Percentiles rank a stretch among this genome's conserved stretches.
phyloP scores from a whole-genome alignment of 2,888 invertebrate genomes.

The Lasioglossum vierecki region DNA sequence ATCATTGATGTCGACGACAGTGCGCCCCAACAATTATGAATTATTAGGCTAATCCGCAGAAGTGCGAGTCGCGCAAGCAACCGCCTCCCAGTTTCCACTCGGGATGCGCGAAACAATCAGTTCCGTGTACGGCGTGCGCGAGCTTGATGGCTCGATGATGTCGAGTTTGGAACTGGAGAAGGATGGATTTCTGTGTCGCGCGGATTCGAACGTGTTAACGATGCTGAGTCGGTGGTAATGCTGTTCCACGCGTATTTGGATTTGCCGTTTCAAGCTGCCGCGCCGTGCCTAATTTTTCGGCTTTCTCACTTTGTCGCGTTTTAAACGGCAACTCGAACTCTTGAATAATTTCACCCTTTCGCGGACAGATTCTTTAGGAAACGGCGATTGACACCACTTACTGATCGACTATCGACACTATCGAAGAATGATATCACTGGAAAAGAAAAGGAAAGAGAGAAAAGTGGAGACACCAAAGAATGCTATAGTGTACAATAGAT shows the following conservation, averaged over 20 bases:
- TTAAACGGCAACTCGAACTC: too few relatives aligned
- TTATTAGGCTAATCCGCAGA: conserved; percentile 39
- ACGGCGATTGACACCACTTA: too few relatives aligned
- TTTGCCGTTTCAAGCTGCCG: not conserved
- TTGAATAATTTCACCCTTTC: too few relatives aligned
- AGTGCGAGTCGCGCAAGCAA: conserved; percentile 7
- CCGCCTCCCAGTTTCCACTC: not conserved
- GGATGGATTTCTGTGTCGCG: not conserved
- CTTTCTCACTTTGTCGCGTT: too few relatives aligned
- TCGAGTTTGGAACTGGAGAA: not conserved
- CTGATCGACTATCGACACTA: too few relatives aligned
- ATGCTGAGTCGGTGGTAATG: not conserved
- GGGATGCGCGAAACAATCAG: not conserved
- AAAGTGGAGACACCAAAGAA: too few relatives aligned
- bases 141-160: not conserved
- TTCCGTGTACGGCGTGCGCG: not conserved
- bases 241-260: not conserved
- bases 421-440: too few relatives aligned
- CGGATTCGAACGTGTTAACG: not conserved
- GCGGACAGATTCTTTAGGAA: too few relatives aligned
- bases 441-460: too few relatives aligned
- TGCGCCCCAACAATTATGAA: conserved; percentile 1
- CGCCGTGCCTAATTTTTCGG: too few relatives aligned
- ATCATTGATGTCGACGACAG: not conserved
- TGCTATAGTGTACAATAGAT: too few relatives aligned